Evolutionary conservation across 2,888 invertebrate genomes (phyloP).

Genomic region (Gymnocheta viridis): DNA sequence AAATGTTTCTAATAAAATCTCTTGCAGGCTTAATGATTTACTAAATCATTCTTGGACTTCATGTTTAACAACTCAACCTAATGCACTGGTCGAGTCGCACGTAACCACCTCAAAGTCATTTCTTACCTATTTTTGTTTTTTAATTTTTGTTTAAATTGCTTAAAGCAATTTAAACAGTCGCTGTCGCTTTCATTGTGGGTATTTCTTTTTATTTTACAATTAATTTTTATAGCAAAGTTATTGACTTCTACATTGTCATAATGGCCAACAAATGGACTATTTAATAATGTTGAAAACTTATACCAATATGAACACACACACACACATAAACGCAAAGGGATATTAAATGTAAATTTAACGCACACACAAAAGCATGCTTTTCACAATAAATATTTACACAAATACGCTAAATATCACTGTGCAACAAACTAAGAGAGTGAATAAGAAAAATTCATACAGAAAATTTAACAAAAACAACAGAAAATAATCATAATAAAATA

Average conservation of each 20-base stretch:
- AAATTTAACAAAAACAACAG: background rate
- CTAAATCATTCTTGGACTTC: slow-evolving; percentile 7
- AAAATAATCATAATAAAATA: slow-evolving; percentile 46
- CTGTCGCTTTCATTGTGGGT: slow-evolving; percentile 8
- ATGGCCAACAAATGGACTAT: slow-evolving; percentile 64
- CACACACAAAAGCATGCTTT: background rate
- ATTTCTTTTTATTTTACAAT: slow-evolving; percentile 61
- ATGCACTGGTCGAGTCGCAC: background rate
- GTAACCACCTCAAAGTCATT: background rate
- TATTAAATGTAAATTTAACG: slow-evolving; percentile 9
- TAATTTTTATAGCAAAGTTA: slow-evolving; percentile 68
- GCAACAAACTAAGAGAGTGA: slow-evolving; percentile 2
- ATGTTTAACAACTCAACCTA: slow-evolving; percentile 10
- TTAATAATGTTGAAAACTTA: slow-evolving; percentile 62
- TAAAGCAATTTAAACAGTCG: slow-evolving; percentile 31
- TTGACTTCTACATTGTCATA: slow-evolving; percentile 65
- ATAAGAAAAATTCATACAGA: background rate
- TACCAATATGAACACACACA: background rate
- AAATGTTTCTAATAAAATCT: slow-evolving; percentile 20
- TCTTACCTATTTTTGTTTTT: background rate
- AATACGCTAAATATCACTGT: background rate
- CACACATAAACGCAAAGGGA: background rate
- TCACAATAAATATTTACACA: background rate
- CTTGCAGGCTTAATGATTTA: slow-evolving; percentile 10
- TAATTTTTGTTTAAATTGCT: too few relatives aligned